Percentiles rank a stretch among this genome's conserved stretches.
These are phyloP conservation scores for Danio tinwini DNA, from an alignment of 2,797 vertebrate species.

Conservation along the genomic window DNA sequence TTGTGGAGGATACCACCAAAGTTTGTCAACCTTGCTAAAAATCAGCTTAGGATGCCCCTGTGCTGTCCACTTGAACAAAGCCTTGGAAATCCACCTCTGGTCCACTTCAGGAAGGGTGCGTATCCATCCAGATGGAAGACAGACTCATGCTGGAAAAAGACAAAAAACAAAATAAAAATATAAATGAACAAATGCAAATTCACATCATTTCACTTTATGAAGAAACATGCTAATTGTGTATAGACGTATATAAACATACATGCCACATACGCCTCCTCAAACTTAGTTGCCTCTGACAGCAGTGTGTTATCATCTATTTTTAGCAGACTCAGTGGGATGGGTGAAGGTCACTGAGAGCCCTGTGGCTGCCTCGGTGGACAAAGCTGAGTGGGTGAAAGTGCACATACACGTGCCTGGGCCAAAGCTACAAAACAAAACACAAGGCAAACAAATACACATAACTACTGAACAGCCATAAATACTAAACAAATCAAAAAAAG, in stretches of 20 bases:
- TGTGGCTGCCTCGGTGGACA: background rate
- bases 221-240: background rate
- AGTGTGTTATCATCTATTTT: background rate
- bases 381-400: background rate
- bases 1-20: constrained; percentile 21
- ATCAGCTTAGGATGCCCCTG: background rate
- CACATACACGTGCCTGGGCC: too few species aligned
- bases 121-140: background rate
- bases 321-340: background rate
- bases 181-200: background rate
- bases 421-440: background rate
- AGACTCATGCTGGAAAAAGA: background rate
- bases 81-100: constrained; percentile 35
- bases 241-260: background rate
- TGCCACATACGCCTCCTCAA: background rate
- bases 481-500: background rate
- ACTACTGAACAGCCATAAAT: background rate
- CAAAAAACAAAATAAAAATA: background rate
- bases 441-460: background rate
- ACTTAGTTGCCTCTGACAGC: background rate
- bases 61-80: constrained; percentile 11
- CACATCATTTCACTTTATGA: background rate
- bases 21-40: background rate
- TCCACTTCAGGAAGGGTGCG: constrained; percentile 17
- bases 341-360: background rate